These are phyloP conservation scores for Malachius bipustulatus DNA, from an alignment of 2,888 invertebrate species.

Conservation along the genomic window DNA sequence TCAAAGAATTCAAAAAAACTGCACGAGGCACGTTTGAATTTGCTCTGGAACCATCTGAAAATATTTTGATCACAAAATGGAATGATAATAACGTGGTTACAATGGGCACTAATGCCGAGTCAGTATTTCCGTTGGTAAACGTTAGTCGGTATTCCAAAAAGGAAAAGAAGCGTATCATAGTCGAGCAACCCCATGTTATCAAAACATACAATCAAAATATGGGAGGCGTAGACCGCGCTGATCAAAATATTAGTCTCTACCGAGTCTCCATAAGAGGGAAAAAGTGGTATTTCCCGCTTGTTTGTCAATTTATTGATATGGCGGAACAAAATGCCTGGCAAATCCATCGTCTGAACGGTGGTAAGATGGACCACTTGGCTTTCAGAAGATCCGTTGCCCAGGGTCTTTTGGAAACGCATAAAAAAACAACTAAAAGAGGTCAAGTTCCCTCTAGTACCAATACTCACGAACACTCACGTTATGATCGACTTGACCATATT, in stretches of 20 bases:
- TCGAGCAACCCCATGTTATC: background rate
- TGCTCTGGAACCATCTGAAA: background rate
- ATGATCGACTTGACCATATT: constrained; percentile 9
- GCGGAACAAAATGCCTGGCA: constrained; percentile 1
- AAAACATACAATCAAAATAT: background rate
- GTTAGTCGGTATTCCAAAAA: background rate
- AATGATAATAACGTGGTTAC: background rate
- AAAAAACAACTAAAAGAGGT: constrained; percentile 5
- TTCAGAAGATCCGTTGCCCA: constrained; percentile 9
- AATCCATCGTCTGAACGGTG: constrained; percentile 3
- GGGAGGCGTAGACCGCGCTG: background rate
- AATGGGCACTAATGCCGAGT: background rate
- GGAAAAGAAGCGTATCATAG: background rate
- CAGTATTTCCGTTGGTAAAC: background rate
- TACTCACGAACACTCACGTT: constrained; percentile 6
- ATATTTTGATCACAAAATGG: background rate
- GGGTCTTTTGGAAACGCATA: constrained; percentile 7
- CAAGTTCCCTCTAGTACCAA: constrained; percentile 4
- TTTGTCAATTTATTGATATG: background rate
- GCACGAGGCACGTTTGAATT: background rate
- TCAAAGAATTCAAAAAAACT: background rate
- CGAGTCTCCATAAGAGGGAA: background rate
- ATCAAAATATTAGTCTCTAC: background rate
- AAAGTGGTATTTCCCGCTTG: constrained; percentile 1
- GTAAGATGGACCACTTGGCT: constrained; percentile 6